Evolutionary conservation across 2,113 vertebrate species (phyloP).

Genomic region (Caranx ignobilis): DNA sequence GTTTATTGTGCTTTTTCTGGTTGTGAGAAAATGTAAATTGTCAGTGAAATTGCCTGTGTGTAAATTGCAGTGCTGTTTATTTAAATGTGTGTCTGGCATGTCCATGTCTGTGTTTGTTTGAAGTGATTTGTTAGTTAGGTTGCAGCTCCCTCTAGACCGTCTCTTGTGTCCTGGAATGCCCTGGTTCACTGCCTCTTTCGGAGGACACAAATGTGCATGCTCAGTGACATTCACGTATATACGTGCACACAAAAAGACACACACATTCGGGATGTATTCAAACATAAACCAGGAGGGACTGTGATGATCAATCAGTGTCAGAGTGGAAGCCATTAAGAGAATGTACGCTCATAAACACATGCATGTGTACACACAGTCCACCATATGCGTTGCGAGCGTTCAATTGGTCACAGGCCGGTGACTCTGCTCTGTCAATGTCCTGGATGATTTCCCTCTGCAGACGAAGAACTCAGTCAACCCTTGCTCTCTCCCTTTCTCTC

Average conservation of each 20-base stretch:
- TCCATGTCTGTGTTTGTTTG: neutral
- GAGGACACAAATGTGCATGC: conserved; percentile 32
- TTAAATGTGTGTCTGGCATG: conserved; percentile 27
- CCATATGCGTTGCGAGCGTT: conserved; percentile 2
- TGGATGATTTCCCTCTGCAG: conserved; percentile 36
- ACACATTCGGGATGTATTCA: conserved; percentile 7
- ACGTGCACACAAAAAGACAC: neutral
- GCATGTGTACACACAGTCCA: neutral
- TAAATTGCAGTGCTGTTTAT: conserved; percentile 16
- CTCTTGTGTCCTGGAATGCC: conserved; percentile 40
- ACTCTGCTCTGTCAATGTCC: conserved; percentile 34
- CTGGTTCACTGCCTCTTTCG: conserved; percentile 49
- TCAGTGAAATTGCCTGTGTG: neutral
- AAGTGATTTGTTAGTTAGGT: conserved; percentile 26
- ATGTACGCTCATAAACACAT: conserved; percentile 4
- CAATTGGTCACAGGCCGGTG: conserved; percentile 44
- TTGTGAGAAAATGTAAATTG: neutral
- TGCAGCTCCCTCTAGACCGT: conserved; percentile 34
- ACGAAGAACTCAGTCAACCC: conserved; percentile 28
- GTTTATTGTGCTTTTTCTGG: conserved; percentile 4
- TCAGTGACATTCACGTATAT: conserved; percentile 29
- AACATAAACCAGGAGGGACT: conserved; percentile 22
- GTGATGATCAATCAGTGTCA: conserved; percentile 57
- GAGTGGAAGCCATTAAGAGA: conserved; percentile 21
- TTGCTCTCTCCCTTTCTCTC: conserved; percentile 1